A percentile compares a stretch with the other conserved stretches of the same genome.
Conservation (phyloP, 2,888 invertebrate species). For the Notodonta dromedarius region DNA sequence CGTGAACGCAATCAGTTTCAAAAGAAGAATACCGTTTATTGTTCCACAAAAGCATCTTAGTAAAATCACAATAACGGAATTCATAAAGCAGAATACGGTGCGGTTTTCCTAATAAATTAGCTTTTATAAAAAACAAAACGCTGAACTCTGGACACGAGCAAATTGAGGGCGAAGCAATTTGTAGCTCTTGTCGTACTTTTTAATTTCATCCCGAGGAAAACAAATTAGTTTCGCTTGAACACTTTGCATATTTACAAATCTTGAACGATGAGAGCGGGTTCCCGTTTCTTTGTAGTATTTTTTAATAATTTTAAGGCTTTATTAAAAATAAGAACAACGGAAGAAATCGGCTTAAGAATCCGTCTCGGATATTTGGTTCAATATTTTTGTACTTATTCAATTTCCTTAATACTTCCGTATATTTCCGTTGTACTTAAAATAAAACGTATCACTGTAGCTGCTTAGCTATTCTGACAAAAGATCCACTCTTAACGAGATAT, state of each 20-base stretch:
- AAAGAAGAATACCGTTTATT: slow-evolving; percentile 23
- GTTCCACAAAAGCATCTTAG: slow-evolving; percentile 26
- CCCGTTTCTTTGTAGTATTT: slow-evolving; percentile 48
- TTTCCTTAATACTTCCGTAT: not conserved
- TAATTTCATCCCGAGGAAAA: slow-evolving; percentile 73
- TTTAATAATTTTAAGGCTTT: slow-evolving; percentile 39
- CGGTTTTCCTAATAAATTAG: slow-evolving; percentile 71
- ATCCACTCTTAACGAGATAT: too few relatives aligned
- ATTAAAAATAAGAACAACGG: slow-evolving; percentile 37
- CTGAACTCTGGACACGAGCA: slow-evolving; percentile 63
- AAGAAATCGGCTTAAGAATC: slow-evolving; percentile 25
- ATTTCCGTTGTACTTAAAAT: too few relatives aligned
- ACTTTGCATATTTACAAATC: slow-evolving; percentile 70
- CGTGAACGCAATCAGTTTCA: slow-evolving; percentile 6
- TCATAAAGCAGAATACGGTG: slow-evolving; percentile 57
- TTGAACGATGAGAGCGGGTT: slow-evolving; percentile 53
- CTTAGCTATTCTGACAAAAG: too few relatives aligned
- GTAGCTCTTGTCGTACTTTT: slow-evolving; percentile 78
- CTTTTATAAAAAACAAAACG: slow-evolving; percentile 72
- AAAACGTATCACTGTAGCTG: not conserved
- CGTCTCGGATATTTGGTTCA: not conserved
- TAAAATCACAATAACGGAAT: slow-evolving; percentile 44
- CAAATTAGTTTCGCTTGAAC: slow-evolving; percentile 70
- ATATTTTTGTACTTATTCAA: not conserved
- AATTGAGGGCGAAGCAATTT: slow-evolving; percentile 76